A percentile compares a stretch with the other conserved stretches of the same genome.
These are phyloP conservation scores for Emmelina monodactyla DNA, from an alignment of 2,888 invertebrate species.

Conservation along the genomic window DNA sequence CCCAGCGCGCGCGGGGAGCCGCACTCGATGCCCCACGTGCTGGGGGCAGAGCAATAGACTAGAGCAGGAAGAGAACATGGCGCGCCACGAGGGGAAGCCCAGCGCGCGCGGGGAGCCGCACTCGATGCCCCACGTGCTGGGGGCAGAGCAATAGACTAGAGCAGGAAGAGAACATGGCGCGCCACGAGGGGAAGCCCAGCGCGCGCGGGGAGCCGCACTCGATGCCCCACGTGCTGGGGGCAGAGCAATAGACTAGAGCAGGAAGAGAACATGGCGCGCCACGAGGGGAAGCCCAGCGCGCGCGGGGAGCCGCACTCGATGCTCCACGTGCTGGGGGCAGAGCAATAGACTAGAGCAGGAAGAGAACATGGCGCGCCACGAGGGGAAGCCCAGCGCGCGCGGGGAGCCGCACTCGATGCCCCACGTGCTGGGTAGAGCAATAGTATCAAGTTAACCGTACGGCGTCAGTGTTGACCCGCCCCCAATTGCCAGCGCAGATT, in stretches of 20 bases:
- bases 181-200: neutral
- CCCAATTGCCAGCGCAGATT: too few relatives aligned
- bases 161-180: too few relatives aligned
- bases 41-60: too few relatives aligned
- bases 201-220: neutral
- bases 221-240: slow-evolving; percentile 61
- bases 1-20: neutral
- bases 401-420: neutral
- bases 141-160: too few relatives aligned
- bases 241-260: too few relatives aligned
- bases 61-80: too few relatives aligned
- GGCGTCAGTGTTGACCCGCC: too few relatives aligned
- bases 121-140: slow-evolving; percentile 60
- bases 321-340: slow-evolving; percentile 61
- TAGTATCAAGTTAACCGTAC: too few relatives aligned
- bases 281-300: neutral
- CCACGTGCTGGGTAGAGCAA: slow-evolving; percentile 66
- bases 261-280: too few relatives aligned
- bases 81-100: neutral
- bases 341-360: too few relatives aligned
- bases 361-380: too few relatives aligned
- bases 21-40: slow-evolving; percentile 45
- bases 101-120: neutral
- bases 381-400: neutral
- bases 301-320: neutral